Conservation (phyloP, 2,797 vertebrate species). For the Discoglossus pictus region DNA sequence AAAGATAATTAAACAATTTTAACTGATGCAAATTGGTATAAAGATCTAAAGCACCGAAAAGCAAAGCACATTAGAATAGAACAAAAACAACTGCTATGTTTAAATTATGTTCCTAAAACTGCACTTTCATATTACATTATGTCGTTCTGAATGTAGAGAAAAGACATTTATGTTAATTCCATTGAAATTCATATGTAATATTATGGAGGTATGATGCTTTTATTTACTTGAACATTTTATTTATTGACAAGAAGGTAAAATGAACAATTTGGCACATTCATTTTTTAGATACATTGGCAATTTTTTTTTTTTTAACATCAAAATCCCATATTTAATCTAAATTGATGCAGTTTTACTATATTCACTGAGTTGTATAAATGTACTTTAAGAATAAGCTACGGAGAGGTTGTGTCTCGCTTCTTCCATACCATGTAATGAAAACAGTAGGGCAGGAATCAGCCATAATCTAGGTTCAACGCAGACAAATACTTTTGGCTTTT, state of each 20-base stretch:
- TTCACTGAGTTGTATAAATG: no score
- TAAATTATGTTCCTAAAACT: background rate
- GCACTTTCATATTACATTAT: slow-evolving; percentile 1
- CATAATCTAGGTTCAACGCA: no score
- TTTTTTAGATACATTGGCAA: background rate
- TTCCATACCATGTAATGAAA: no score
- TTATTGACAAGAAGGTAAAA: background rate
- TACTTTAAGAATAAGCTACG: no score
- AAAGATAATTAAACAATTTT: slow-evolving; percentile 26
- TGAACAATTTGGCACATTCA: background rate
- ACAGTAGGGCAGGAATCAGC: no score
- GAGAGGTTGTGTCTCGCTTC: no score
- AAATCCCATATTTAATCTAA: no score
- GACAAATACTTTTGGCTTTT: no score
- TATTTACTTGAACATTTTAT: background rate
- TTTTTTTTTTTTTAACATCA: no score
- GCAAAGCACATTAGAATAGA: background rate
- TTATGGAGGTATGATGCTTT: background rate
- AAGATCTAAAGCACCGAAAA: background rate
- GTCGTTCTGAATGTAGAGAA: background rate
- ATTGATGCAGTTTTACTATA: no score
- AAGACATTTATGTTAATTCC: background rate
- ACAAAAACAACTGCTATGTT: slow-evolving; percentile 1
- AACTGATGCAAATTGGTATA: slow-evolving; percentile 3
- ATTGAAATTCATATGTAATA: background rate